phyloP scores from a whole-genome alignment of 2,888 invertebrate genomes.

The Schrankia costaestrigalis region DNA sequence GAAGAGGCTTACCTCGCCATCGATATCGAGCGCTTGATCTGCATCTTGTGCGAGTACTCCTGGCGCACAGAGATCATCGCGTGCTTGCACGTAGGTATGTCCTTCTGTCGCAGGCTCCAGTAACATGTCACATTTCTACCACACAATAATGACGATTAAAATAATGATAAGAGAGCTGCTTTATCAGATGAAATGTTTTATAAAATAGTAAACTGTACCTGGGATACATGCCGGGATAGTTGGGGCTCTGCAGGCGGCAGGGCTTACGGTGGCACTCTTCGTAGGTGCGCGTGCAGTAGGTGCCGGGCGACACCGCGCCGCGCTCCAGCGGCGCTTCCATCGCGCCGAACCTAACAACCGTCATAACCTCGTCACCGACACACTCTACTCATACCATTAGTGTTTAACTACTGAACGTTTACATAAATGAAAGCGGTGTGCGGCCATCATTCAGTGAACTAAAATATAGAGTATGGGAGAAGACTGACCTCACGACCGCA shows the following conservation, averaged over 20 bases:
- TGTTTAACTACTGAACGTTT: too few relatives aligned
- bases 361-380: background rate
- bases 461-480: background rate
- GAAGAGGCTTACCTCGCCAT: slow-evolving; percentile 80
- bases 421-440: too few relatives aligned
- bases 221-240: slow-evolving; percentile 93
- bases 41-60: slow-evolving; percentile 87
- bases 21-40: slow-evolving; percentile 83
- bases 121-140: slow-evolving; percentile 95
- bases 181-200: background rate
- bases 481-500: slow-evolving; percentile 84
- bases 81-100: slow-evolving; percentile 93
- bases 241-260: slow-evolving; percentile 93
- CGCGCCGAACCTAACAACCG: slow-evolving; percentile 82
- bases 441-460: too few relatives aligned
- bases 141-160: too few relatives aligned
- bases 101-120: slow-evolving; percentile 92
- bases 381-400: too few relatives aligned
- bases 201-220: slow-evolving; percentile 35
- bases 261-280: slow-evolving; percentile 92
- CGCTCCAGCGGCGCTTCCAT: slow-evolving; percentile 89
- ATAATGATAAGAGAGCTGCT: background rate
- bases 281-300: slow-evolving; percentile 91
- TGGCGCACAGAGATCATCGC: slow-evolving; percentile 94
- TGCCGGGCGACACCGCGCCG: slow-evolving; percentile 91